Percentiles rank a stretch among this genome's conserved stretches.
phyloP scores from a whole-genome alignment of 1,140 invertebrate species.

The Chelonus insularis region DNA sequence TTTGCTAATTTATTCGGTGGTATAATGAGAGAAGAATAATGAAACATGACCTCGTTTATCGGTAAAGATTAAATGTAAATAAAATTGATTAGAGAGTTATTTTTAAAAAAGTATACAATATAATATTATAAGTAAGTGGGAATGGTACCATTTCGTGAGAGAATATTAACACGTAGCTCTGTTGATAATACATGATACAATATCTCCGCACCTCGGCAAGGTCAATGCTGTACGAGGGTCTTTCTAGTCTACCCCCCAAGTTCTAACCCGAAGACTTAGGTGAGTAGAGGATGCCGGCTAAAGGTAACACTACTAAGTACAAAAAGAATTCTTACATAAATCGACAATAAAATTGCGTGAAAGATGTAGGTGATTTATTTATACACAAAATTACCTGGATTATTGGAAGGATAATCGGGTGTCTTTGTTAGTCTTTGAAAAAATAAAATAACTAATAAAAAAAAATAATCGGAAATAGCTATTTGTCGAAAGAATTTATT shows the following conservation, averaged over 20 bases:
- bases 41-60: slow-evolving; percentile 4
- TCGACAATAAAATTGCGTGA: slow-evolving; percentile 18
- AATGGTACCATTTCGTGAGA: slow-evolving; percentile 60
- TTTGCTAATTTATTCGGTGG: background rate
- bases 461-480: too few relatives aligned
- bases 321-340: too few relatives aligned
- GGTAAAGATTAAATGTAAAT: too few relatives aligned
- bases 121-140: slow-evolving; percentile 58
- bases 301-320: slow-evolving; percentile 57
- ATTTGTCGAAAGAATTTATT: too few relatives aligned
- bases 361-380: slow-evolving; percentile 2
- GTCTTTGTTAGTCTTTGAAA: background rate
- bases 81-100: too few relatives aligned
- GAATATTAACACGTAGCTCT: slow-evolving; percentile 63
- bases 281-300: slow-evolving; percentile 57
- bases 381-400: background rate
- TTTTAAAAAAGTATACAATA: slow-evolving; percentile 20
- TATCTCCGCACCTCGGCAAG: slow-evolving; percentile 62
- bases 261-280: slow-evolving; percentile 58
- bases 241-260: slow-evolving; percentile 62
- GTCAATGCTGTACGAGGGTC: slow-evolving; percentile 62
- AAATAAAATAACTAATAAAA: background rate
- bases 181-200: slow-evolving; percentile 63
- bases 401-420: background rate
- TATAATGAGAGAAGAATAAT: background rate